These are phyloP conservation scores for Osmerus eperlanus DNA, from an alignment of 2,113 vertebrate genomes.

Conservation along the genomic window DNA sequence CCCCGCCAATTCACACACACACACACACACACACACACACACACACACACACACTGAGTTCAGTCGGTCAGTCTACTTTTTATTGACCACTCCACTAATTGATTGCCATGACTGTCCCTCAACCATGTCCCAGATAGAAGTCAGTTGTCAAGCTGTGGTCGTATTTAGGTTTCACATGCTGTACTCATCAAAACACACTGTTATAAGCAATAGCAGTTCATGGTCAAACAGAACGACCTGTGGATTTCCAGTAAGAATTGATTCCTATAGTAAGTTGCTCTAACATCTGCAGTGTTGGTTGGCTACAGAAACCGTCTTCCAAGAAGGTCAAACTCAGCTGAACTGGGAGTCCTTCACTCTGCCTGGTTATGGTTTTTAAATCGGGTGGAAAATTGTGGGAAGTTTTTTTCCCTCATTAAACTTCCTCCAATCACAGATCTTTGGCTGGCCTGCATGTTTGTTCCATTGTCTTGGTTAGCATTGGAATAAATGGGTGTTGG, in stretches of 20 bases:
- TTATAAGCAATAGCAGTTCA: background rate
- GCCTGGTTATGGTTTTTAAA: conserved; percentile 29
- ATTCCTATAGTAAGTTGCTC: background rate
- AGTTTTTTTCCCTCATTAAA: conserved; percentile 14
- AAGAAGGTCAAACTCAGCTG: conserved; percentile 10
- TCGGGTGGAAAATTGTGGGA: conserved; percentile 27
- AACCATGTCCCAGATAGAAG: conserved; percentile 23
- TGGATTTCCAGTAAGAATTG: background rate
- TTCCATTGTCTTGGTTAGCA: background rate
- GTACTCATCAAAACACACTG: background rate
- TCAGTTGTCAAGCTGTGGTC: too few relatives aligned
- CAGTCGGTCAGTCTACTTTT: conserved; percentile 20
- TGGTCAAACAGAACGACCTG: background rate
- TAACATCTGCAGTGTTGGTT: conserved; percentile 2
- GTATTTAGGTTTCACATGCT: background rate
- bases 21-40: background rate
- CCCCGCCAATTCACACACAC: background rate
- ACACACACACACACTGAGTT: background rate
- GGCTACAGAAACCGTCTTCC: conserved; percentile 12
- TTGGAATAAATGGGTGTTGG: background rate
- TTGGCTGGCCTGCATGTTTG: conserved; percentile 16
- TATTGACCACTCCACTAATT: conserved; percentile 38
- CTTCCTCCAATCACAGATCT: conserved; percentile 17
- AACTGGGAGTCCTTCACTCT: conserved; percentile 3
- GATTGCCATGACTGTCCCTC: conserved; percentile 19